These are phyloP conservation scores for Phocoena sinus DNA, from an alignment of 2,113 vertebrate genomes.

Conservation along the genomic window DNA sequence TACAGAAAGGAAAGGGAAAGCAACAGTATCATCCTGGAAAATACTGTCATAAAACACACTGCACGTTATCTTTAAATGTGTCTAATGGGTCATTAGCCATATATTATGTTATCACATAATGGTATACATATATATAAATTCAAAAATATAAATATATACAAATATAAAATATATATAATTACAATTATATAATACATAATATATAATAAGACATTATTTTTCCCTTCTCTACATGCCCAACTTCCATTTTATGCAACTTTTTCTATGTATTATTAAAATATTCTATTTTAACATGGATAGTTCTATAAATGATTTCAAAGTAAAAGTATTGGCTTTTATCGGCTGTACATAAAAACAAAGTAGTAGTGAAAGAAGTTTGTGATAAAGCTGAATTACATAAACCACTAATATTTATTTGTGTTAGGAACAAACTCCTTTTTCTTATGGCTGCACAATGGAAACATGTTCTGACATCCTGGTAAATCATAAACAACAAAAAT, in stretches of 20 bases:
- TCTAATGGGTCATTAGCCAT: background rate
- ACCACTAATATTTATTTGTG: background rate
- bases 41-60: no score
- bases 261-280: background rate
- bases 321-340: background rate
- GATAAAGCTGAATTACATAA: background rate
- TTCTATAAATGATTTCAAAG: background rate
- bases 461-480: background rate
- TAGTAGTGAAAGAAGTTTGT: background rate
- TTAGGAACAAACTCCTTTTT: background rate
- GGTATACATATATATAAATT: background rate
- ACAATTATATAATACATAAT: background rate
- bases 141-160: background rate
- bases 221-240: background rate
- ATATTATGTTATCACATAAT: background rate
- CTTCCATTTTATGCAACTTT: background rate
- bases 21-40: background rate
- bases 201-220: background rate
- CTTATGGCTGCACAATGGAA: background rate
- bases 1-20: background rate
- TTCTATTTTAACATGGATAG: background rate
- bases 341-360: background rate
- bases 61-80: background rate
- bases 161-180: background rate
- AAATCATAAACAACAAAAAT: background rate